Evolutionary conservation across 2,888 invertebrate species (phyloP).

Genomic region (Brachypterus glaber): DNA sequence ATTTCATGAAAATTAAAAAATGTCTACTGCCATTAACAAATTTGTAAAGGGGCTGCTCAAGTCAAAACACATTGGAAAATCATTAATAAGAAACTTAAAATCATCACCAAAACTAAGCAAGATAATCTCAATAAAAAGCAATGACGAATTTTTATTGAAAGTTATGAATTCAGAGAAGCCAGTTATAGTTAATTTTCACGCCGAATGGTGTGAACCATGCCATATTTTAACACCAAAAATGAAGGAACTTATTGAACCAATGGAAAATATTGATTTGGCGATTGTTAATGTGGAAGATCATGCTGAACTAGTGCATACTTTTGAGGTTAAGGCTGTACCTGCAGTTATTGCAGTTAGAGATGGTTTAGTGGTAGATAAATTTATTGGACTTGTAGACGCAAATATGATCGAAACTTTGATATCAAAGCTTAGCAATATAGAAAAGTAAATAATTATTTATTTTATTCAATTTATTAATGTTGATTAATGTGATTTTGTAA

Average conservation of each 20-base stretch:
- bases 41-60: not conserved
- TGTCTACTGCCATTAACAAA: slow-evolving; percentile 26
- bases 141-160: slow-evolving; percentile 69
- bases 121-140: slow-evolving; percentile 53
- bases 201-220: slow-evolving; percentile 87
- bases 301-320: slow-evolving; percentile 72
- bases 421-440: slow-evolving; percentile 48
- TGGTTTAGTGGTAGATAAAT: slow-evolving; percentile 76
- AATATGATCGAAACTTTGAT: slow-evolving; percentile 72
- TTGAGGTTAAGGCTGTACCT: slow-evolving; percentile 74
- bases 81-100: slow-evolving; percentile 7
- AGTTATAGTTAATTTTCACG: slow-evolving; percentile 86
- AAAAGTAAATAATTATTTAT: too few species aligned
- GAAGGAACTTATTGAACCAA: slow-evolving; percentile 63
- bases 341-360: slow-evolving; percentile 73
- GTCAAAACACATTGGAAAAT: not conserved
- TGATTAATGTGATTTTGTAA: too few species aligned
- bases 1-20: slow-evolving; percentile 40
- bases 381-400: slow-evolving; percentile 76
- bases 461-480: too few species aligned
- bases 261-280: slow-evolving; percentile 64
- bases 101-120: slow-evolving; percentile 27
- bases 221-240: slow-evolving; percentile 78
- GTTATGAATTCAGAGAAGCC: slow-evolving; percentile 77
- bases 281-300: slow-evolving; percentile 75